Evolutionary conservation across 2,888 invertebrate species (phyloP).

Genomic region (Adineta ricciae): DNA sequence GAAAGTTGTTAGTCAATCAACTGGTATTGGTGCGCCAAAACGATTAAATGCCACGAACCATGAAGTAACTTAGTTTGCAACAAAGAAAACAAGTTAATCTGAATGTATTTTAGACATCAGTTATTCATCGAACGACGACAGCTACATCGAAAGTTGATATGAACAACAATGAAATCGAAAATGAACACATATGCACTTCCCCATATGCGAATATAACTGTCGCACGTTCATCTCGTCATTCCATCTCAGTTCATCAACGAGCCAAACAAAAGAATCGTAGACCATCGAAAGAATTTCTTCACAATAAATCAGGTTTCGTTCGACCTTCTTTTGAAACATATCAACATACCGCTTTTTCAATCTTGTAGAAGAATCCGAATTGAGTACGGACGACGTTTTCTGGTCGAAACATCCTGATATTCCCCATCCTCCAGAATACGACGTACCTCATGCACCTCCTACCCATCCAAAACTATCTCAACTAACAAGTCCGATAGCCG

Average conservation of each 20-base stretch:
- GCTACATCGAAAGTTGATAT: not conserved
- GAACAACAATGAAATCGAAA: not conserved
- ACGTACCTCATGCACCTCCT: not conserved
- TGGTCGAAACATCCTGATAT: not conserved
- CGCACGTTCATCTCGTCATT: not conserved
- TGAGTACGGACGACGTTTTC: not conserved
- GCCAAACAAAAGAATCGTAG: not conserved
- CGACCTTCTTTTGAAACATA: not conserved
- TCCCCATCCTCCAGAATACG: not conserved
- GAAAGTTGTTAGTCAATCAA: constrained; percentile 16
- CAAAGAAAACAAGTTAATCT: not conserved
- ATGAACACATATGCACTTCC: not conserved
- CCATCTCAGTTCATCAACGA: not conserved
- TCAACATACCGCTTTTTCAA: not conserved
- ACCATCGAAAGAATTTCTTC: not conserved
- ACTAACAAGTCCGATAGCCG: not conserved
- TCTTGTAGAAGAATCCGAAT: not conserved
- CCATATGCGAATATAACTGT: not conserved
- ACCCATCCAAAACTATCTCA: not conserved
- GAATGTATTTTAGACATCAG: not conserved
- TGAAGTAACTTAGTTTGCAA: not conserved
- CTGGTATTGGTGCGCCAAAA: not conserved
- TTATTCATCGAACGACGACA: not conserved
- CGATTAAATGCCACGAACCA: not conserved
- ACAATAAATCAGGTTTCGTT: not conserved